Percentiles rank a stretch among this genome's conserved stretches.
phyloP scores from a whole-genome alignment of 2,113 vertebrate species.

The Sminthopsis crassicaudata region DNA sequence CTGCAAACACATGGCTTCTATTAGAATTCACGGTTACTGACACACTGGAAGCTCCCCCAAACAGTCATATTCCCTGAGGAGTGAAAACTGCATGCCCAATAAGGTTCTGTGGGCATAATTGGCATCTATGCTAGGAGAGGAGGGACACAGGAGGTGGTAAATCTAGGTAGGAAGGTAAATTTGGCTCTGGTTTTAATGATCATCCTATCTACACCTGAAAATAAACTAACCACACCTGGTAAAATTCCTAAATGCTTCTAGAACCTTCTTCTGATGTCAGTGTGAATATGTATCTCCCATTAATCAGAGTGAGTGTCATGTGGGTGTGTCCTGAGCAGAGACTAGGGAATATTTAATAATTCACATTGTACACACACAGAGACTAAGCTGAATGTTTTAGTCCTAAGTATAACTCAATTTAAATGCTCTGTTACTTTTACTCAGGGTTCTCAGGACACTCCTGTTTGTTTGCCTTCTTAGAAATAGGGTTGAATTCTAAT shows the following conservation, averaged over 20 bases:
- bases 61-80: constrained; percentile 38
- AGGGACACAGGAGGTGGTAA: constrained; percentile 51
- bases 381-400: fast-evolving
- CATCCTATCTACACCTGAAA: constrained; percentile 68
- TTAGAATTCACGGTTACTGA: constrained; percentile 72
- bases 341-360: not conserved
- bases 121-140: constrained; percentile 44
- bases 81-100: constrained; percentile 61
- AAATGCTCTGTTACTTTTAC: not conserved
- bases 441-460: not conserved
- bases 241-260: not conserved
- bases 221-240: constrained; percentile 72
- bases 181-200: constrained; percentile 55
- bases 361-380: fast-evolving
- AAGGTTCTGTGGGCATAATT: constrained; percentile 13
- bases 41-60: constrained; percentile 61
- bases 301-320: not conserved
- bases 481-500: constrained; percentile 60
- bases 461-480: not conserved
- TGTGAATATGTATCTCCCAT: not conserved
- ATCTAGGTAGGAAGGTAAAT: constrained; percentile 68
- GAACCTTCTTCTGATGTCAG: not conserved
- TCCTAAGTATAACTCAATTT: not conserved
- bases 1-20: constrained; percentile 71
- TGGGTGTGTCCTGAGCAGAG: not conserved